Conservation (phyloP, 2,797 vertebrate species). For the Ciconia nigra region DNA sequence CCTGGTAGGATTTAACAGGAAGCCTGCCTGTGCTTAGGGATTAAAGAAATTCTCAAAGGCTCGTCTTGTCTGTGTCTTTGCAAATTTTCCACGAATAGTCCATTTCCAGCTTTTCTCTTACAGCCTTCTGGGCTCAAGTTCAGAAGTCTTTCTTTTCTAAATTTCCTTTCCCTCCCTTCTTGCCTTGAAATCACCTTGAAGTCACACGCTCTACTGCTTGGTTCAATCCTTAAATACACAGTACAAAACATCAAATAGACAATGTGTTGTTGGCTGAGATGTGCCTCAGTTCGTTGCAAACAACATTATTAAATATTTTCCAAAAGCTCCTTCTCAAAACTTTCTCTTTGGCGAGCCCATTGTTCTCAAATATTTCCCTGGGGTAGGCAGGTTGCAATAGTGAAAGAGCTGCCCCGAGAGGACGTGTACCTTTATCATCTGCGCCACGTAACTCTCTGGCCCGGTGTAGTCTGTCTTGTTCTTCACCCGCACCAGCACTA, state of each 20-base stretch:
- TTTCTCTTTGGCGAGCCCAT: neutral
- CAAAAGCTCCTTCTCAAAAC: neutral
- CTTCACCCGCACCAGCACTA: slow-evolving; percentile 92
- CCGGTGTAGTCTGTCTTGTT: slow-evolving; percentile 97
- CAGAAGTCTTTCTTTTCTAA: neutral
- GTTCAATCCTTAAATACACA: neutral
- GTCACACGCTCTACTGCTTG: neutral
- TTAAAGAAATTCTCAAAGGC: neutral
- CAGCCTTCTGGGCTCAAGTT: neutral
- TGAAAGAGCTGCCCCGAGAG: neutral
- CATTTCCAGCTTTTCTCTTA: neutral
- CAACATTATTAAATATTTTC: neutral
- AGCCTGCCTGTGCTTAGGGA: neutral
- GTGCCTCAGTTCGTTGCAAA: too few species aligned
- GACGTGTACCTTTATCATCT: slow-evolving; percentile 90
- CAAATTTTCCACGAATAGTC: accelerated
- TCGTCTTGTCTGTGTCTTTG: neutral
- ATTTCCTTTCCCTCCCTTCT: neutral
- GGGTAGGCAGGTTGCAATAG: neutral
- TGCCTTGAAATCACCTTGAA: neutral
- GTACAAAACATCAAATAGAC: neutral
- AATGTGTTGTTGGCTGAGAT: neutral
- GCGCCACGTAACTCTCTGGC: slow-evolving; percentile 94
- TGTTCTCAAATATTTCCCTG: accelerated
- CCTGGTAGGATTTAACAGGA: neutral